These are phyloP conservation scores for Ceriagrion tenellum DNA, from an alignment of 2,888 invertebrate species.

Conservation along the genomic window DNA sequence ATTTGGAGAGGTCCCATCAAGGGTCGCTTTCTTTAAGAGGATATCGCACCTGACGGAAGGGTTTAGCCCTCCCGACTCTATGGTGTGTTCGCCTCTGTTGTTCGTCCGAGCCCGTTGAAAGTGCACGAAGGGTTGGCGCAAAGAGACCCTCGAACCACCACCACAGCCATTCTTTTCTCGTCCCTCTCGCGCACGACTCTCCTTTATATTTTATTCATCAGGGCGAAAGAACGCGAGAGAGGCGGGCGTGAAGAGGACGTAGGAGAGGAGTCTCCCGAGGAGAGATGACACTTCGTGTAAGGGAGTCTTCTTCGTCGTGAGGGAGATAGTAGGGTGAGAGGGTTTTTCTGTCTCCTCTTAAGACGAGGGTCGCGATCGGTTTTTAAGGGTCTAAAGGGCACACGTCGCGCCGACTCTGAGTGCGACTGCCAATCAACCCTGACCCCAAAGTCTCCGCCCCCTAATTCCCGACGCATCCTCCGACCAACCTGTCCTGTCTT, in stretches of 20 bases:
- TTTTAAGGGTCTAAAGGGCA: not conserved
- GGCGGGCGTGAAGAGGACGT: not conserved
- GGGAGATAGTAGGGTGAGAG: not conserved
- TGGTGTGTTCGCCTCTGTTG: not conserved
- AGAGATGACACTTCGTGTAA: not conserved
- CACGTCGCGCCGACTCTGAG: not conserved
- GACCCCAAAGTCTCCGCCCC: not conserved
- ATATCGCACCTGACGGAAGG: not conserved
- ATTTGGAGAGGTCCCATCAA: not conserved
- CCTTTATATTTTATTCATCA: slow-evolving; percentile 2
- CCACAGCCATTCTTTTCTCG: not conserved
- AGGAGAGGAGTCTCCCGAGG: not conserved
- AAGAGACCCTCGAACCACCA: not conserved
- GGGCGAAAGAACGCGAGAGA: not conserved
- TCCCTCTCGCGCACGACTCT: too few species aligned
- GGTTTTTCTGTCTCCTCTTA: not conserved
- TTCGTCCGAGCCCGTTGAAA: not conserved
- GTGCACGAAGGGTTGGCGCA: not conserved
- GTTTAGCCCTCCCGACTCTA: not conserved
- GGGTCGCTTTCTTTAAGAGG: not conserved
- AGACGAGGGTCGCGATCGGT: not conserved
- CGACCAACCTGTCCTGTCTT: too few species aligned
- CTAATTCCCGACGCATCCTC: not conserved
- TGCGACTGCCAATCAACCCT: slow-evolving; percentile 9
- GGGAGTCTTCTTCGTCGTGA: not conserved